Conservation (phyloP, 1,140 invertebrate genomes). For the Paralvinella palmiformis region DNA sequence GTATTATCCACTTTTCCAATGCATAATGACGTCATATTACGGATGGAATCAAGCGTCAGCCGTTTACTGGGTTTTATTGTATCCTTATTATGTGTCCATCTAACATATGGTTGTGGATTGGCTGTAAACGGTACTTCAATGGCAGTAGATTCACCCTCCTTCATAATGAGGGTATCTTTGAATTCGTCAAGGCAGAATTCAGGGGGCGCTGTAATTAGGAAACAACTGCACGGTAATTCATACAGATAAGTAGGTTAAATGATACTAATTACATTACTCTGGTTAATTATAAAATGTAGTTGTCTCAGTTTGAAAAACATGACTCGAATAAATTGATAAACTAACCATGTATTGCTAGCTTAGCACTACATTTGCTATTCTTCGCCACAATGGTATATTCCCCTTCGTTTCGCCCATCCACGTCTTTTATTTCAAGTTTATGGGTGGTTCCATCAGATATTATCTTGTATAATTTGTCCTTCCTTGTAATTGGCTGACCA, state of each 20-base stretch:
- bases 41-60: slow-evolving; percentile 6
- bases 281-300: too few species aligned
- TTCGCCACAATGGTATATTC: slow-evolving; percentile 31
- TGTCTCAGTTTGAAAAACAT: too few species aligned
- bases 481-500: slow-evolving; percentile 17
- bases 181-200: slow-evolving; percentile 37
- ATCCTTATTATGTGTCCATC: slow-evolving; percentile 63
- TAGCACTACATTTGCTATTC: slow-evolving; percentile 63
- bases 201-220: slow-evolving; percentile 36
- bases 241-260: too few species aligned
- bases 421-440: slow-evolving; percentile 16
- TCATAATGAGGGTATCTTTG: slow-evolving; percentile 38
- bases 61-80: background rate
- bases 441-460: background rate
- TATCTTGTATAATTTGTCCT: slow-evolving; percentile 3
- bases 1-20: slow-evolving; percentile 37
- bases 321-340: too few species aligned
- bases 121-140: slow-evolving; percentile 47
- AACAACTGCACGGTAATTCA: too few species aligned
- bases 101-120: slow-evolving; percentile 46
- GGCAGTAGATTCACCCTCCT: slow-evolving; percentile 41
- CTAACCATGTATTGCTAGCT: slow-evolving; percentile 66
- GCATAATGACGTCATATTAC: slow-evolving; percentile 43
- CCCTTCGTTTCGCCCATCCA: slow-evolving; percentile 21
- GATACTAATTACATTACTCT: too few species aligned